Base-by-base conservation (phyloP, 2,113 vertebrate species). In the Brachionichthys hirsutus region DNA sequence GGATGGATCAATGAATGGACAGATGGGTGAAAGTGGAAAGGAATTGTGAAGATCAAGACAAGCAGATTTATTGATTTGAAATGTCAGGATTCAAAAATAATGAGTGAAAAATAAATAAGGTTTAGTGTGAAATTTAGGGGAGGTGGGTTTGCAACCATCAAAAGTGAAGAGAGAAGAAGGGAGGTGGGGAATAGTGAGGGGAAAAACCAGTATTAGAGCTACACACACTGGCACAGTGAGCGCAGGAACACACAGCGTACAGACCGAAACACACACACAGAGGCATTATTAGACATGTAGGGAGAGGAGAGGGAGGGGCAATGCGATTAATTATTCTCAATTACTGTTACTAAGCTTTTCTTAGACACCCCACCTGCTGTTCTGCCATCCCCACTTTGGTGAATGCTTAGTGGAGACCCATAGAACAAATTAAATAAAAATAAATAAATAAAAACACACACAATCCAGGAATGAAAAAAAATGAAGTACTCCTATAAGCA, bases 161-260 rank as follows among this genome's bases (percentile, higher is more conserved):
- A 88, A 76, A 45, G 85, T 80, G 83, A 75, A 66, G 71, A 70
- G 63, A 85, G 75, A 66, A 71, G 46, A 73, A 47, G 78, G 80
- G 62, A 60, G 61, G 76, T 69, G 62, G 77, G 77, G 81, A 71
- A 79, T 75, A 86, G 86, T 86, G 80, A 85, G 63, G 85, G 77
- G 77, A 84, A 85, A 90, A 90, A 90, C 81, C 88, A 89, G 87
- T 88, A 89, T 92, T 92, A 90, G 88, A 91, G 88, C 90, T 84
- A 90, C 85, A 89, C 82, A 80, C 85, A 89, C 85, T 87, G 75
- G 80, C 82, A 90, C 88, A 88, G 84, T 88, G 83, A 89, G 79
- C 70, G 87, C 86, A 84, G 77, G 83, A 85, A 88, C 75, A 88
- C 81, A 83, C 69, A 80, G 69, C 58, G 64, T 75, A 77, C 59